Evolutionary conservation across 1,140 invertebrate species (phyloP).

Genomic region (Drosophila tristis): DNA sequence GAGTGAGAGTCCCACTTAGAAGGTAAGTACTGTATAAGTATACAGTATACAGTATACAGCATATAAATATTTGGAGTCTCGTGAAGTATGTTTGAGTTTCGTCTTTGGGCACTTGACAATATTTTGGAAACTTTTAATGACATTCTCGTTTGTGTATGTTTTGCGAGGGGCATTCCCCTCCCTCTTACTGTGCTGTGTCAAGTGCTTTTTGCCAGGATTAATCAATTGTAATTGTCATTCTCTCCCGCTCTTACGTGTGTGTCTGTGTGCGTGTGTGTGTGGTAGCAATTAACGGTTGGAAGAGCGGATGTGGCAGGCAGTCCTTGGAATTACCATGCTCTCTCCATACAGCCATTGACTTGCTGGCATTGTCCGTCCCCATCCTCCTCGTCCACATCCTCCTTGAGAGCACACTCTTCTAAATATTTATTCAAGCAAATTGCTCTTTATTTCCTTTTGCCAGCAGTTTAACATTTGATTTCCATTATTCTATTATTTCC

Average conservation of each 20-base stretch:
- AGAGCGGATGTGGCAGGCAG: slow-evolving; percentile 11
- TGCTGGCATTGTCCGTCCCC: too few relatives aligned
- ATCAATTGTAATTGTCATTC: slow-evolving; percentile 38
- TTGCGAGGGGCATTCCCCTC: slow-evolving; percentile 5
- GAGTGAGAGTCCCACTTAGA: slow-evolving; percentile 1
- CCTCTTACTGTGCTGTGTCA: slow-evolving; percentile 4
- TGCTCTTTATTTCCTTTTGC: slow-evolving; percentile 51
- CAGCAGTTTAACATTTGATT: slow-evolving; percentile 55
- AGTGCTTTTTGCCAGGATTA: slow-evolving; percentile 25
- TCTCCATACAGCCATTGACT: background rate
- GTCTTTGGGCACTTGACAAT: slow-evolving; percentile 46
- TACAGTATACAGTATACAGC: background rate
- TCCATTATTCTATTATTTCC: slow-evolving; percentile 56
- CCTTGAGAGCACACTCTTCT: slow-evolving; percentile 1
- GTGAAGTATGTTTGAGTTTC: slow-evolving; percentile 46
- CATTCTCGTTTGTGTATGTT: slow-evolving; percentile 52
- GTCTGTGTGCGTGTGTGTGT: too few relatives aligned
- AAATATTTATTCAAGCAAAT: slow-evolving; percentile 59
- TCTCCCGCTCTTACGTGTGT: too few relatives aligned
- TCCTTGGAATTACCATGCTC: slow-evolving; percentile 35
- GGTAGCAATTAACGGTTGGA: slow-evolving; percentile 40
- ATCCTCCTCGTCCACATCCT: too few relatives aligned
- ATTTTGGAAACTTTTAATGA: slow-evolving; percentile 59
- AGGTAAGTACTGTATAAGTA: slow-evolving; percentile 2
- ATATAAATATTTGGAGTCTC: background rate